A percentile compares a stretch with the other conserved stretches of the same genome.
phyloP scores from a whole-genome alignment of 1,140 invertebrate species.

The Leucophenga varia region DNA sequence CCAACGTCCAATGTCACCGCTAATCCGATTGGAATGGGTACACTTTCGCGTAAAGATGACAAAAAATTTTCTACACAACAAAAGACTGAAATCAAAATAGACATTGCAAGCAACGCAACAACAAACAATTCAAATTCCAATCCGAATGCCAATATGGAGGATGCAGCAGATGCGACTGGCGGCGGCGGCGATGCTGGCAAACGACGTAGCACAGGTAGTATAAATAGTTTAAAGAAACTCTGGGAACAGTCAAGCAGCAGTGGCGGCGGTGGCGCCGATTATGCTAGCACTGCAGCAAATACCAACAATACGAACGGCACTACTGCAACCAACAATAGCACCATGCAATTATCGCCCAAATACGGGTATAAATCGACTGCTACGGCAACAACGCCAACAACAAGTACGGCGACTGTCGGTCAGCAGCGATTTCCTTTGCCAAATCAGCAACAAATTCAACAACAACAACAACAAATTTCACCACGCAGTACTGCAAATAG shows the following conservation, averaged over 20 bases:
- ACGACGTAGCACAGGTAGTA: constrained; percentile 87
- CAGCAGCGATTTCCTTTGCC: not conserved
- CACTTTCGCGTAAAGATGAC: constrained; percentile 29
- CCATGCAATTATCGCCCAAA: constrained; percentile 47
- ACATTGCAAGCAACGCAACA: constrained; percentile 27
- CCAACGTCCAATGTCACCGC: constrained; percentile 19
- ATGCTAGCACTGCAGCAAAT: constrained; percentile 45
- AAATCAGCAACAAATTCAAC: not conserved
- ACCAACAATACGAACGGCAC: constrained; percentile 53
- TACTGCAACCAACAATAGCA: constrained; percentile 9
- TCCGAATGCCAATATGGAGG: constrained; percentile 12
- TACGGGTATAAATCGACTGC: constrained; percentile 31
- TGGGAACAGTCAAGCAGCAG: constrained; percentile 74
- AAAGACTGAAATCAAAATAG: constrained; percentile 58
- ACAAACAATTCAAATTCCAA: constrained; percentile 28
- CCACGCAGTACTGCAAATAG: no score
- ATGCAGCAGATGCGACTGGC: not conserved
- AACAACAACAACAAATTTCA: constrained; percentile 8
- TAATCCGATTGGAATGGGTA: constrained; percentile 53
- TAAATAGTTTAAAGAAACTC: constrained; percentile 87
- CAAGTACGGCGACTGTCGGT: not conserved
- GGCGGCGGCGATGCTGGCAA: constrained; percentile 64
- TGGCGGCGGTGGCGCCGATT: constrained; percentile 58
- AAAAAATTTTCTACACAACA: constrained; percentile 39
- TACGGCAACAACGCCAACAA: not conserved